Percentiles rank a stretch among this genome's conserved stretches.
Conservation (phyloP, 2,797 vertebrate species). For the Cirrhinus molitorella region DNA sequence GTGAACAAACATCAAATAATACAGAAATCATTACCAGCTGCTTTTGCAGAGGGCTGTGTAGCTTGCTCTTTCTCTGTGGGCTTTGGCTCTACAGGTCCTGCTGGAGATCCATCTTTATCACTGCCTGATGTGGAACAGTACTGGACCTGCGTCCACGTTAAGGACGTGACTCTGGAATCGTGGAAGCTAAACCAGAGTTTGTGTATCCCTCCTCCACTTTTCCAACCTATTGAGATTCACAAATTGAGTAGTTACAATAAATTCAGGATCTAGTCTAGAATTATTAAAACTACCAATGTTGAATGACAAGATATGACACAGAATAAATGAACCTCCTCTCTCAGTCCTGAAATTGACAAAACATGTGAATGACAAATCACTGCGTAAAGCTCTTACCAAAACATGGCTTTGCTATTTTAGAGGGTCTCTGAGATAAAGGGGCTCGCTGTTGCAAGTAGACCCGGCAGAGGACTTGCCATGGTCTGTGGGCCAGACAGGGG, state of each 20-base stretch:
- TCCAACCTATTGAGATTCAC: slow-evolving; percentile 80
- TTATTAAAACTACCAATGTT: not conserved
- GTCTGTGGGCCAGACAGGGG: slow-evolving; percentile 78
- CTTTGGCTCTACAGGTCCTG: slow-evolving; percentile 56
- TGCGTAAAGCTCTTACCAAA: slow-evolving; percentile 69
- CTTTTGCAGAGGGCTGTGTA: slow-evolving; percentile 51
- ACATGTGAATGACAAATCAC: not conserved
- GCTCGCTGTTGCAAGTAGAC: slow-evolving; percentile 74
- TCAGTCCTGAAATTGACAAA: not conserved
- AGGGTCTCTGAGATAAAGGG: slow-evolving; percentile 67
- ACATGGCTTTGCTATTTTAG: slow-evolving; percentile 66
- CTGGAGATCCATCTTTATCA: slow-evolving; percentile 80
- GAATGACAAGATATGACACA: not conserved
- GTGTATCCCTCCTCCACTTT: slow-evolving; percentile 74
- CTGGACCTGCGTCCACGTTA: slow-evolving; percentile 80
- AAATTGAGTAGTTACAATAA: not conserved
- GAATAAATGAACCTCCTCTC: not conserved
- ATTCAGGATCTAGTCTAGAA: not conserved
- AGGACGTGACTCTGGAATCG: slow-evolving; percentile 75
- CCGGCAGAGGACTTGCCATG: slow-evolving; percentile 81
- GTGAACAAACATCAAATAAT: not conserved
- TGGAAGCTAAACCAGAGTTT: slow-evolving; percentile 77
- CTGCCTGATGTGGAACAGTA: slow-evolving; percentile 84
- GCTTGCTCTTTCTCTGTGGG: slow-evolving; percentile 61
- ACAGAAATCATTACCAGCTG: slow-evolving; percentile 65